These are phyloP conservation scores for Drosophila lacicola DNA, from an alignment of 2,888 invertebrate species.

Conservation along the genomic window DNA sequence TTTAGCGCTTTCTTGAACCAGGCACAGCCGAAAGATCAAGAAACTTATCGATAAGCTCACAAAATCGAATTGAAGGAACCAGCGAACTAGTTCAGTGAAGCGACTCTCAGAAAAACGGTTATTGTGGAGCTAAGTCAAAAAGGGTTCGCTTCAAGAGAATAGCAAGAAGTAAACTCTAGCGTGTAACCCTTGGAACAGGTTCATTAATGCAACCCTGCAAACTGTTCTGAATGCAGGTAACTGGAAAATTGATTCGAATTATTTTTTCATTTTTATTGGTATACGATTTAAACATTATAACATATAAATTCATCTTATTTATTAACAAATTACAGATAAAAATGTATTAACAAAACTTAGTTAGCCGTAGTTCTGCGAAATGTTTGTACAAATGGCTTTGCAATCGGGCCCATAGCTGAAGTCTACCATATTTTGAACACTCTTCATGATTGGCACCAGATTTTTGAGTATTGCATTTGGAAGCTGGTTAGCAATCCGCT, in stretches of 20 bases:
- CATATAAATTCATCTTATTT: constrained; percentile 54
- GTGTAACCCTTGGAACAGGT: no score
- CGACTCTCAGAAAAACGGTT: not conserved
- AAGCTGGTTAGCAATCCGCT: constrained; percentile 34
- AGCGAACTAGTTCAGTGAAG: constrained; percentile 2
- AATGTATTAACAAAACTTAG: constrained; percentile 28
- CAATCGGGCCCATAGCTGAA: constrained; percentile 11
- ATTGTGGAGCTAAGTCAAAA: not conserved
- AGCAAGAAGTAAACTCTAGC: not conserved
- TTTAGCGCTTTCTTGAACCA: no score
- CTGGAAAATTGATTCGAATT: constrained; percentile 11
- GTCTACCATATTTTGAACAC: constrained; percentile 2
- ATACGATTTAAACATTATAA: constrained; percentile 11
- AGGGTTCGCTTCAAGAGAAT: no score
- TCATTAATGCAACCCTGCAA: not conserved
- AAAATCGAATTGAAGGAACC: not conserved
- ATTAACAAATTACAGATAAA: constrained; percentile 34
- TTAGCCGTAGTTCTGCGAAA: constrained; percentile 18
- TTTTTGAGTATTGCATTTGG: constrained; percentile 2
- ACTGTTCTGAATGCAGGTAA: not conserved
- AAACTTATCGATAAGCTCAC: not conserved
- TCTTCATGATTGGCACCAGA: not conserved
- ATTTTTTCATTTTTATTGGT: constrained; percentile 14
- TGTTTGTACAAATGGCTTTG: constrained; percentile 65
- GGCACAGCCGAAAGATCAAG: not conserved